These are phyloP conservation scores for Onychorhynchus coronatus DNA, from an alignment of 2,113 vertebrate genomes.

Conservation along the genomic window DNA sequence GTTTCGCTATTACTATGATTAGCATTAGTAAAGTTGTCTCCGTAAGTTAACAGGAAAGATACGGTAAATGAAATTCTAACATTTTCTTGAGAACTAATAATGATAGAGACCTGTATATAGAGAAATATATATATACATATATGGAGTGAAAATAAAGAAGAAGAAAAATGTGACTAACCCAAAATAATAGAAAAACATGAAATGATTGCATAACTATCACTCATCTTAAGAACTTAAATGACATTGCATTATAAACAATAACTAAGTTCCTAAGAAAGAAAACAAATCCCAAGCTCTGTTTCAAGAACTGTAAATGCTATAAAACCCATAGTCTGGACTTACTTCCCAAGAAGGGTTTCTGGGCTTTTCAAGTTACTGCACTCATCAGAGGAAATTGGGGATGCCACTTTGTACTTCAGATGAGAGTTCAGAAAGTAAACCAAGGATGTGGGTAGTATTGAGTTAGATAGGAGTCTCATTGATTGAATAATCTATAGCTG, in stretches of 20 bases:
- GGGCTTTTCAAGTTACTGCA: not conserved
- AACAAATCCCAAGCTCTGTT: not conserved
- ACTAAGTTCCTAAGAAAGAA: not conserved
- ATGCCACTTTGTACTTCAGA: not conserved
- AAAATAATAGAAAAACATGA: not conserved
- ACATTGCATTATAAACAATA: not conserved
- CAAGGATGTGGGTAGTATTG: conserved; percentile 20
- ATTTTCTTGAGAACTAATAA: not conserved
- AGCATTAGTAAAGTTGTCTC: not conserved
- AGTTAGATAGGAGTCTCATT: conserved; percentile 47
- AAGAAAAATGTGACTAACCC: not conserved
- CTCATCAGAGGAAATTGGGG: not conserved
- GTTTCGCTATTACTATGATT: not conserved
- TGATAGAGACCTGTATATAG: not conserved
- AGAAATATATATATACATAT: not conserved
- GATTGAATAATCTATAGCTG: conserved; percentile 62
- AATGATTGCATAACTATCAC: not conserved
- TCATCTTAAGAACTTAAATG: not conserved
- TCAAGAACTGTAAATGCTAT: not conserved
- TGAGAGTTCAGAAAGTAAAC: conserved; percentile 29
- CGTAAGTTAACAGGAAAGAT: not conserved
- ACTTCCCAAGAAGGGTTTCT: not conserved
- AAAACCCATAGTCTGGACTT: not conserved
- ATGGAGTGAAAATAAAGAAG: not conserved
- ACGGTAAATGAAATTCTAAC: not conserved